Evolutionary conservation across 2,888 invertebrate species (phyloP).

Genomic region (Lapara coniferarum): DNA sequence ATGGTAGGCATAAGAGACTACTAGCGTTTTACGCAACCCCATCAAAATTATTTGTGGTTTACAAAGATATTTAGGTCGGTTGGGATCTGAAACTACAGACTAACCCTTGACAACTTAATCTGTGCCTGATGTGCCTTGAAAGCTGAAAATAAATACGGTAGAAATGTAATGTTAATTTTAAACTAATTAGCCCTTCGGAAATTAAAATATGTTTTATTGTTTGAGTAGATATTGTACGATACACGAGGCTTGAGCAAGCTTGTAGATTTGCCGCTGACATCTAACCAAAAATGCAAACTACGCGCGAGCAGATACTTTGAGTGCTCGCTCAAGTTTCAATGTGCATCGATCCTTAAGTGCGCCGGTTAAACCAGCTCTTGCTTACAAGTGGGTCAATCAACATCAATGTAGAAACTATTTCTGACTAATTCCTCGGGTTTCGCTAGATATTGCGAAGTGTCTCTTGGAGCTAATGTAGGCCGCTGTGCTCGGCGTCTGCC

Average conservation of each 20-base stretch:
- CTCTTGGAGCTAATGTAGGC: conserved; percentile 16
- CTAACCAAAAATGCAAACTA: conserved; percentile 14
- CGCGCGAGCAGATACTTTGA: not conserved
- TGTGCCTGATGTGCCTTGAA: too few relatives aligned
- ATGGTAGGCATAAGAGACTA: too few relatives aligned
- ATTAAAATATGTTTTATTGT: too few relatives aligned
- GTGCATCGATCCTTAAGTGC: conserved; percentile 12
- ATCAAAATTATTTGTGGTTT: too few relatives aligned
- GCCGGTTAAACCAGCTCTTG: not conserved
- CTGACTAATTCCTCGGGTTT: conserved; percentile 14
- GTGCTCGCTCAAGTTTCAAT: not conserved
- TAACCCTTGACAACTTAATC: too few relatives aligned
- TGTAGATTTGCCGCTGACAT: not conserved
- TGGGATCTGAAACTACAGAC: too few relatives aligned
- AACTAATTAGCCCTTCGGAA: too few relatives aligned
- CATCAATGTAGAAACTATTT: conserved; percentile 24
- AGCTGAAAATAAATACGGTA: too few relatives aligned
- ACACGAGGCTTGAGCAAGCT: not conserved
- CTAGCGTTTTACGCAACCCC: too few relatives aligned
- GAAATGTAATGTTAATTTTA: too few relatives aligned
- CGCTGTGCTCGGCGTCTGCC: not conserved
- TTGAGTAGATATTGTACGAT: not conserved
- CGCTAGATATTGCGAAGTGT: conserved; percentile 19
- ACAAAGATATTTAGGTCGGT: too few relatives aligned
- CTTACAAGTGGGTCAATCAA: conserved; percentile 22